phyloP scores from a whole-genome alignment of 2,888 invertebrate genomes.

The Eucera pruinosa region DNA sequence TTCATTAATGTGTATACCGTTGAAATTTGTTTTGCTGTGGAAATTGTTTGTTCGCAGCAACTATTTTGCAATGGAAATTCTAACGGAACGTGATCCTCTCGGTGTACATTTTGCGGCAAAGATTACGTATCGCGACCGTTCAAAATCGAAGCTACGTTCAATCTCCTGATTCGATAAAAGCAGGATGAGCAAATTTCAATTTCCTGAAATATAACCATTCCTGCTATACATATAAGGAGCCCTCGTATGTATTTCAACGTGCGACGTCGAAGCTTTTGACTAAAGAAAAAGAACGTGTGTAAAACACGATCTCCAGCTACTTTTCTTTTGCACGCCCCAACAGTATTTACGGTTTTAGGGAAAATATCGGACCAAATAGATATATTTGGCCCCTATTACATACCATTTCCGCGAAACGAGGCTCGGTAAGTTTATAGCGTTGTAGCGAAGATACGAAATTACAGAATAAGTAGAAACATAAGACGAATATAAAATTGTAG shows the following conservation, averaged over 20 bases:
- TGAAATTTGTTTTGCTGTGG: no score
- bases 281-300: not conserved
- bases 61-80: slow-evolving; percentile 7
- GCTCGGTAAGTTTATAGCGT: not conserved
- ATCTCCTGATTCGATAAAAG: slow-evolving; percentile 65
- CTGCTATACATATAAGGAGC: slow-evolving; percentile 16
- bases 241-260: slow-evolving; percentile 50
- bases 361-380: slow-evolving; percentile 10
- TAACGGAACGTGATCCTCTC: not conserved
- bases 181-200: slow-evolving; percentile 60
- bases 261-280: slow-evolving; percentile 34
- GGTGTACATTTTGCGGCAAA: slow-evolving; percentile 25
- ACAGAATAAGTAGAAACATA: not conserved
- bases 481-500: not conserved
- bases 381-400: not conserved
- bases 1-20: not conserved
- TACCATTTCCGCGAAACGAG: not conserved
- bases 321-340: no score
- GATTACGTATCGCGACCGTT: slow-evolving; percentile 34
- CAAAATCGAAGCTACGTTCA: slow-evolving; percentile 47
- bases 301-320: slow-evolving; percentile 13
- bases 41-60: not conserved
- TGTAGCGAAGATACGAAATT: not conserved
- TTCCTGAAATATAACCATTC: slow-evolving; percentile 57
- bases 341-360: slow-evolving; percentile 9